These are phyloP conservation scores for Pomatorhinus ruficollis DNA, from an alignment of 2,113 vertebrate genomes.

Conservation along the genomic window DNA sequence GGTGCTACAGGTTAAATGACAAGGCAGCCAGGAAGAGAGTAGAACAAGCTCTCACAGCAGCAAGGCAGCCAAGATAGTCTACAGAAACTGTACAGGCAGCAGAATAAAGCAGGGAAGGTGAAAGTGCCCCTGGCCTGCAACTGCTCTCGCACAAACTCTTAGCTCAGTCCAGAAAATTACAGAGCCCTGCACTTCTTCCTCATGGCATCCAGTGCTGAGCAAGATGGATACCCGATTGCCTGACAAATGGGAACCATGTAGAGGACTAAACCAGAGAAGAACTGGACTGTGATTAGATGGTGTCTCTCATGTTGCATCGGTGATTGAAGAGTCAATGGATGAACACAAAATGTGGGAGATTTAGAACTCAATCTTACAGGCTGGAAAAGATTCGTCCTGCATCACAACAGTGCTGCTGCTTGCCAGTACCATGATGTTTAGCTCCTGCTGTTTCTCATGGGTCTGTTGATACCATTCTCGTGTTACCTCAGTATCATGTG, in stretches of 20 bases:
- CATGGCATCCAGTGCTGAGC: conserved; percentile 41
- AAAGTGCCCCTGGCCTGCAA: conserved; percentile 50
- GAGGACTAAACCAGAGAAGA: conserved; percentile 54
- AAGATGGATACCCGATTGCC: conserved; percentile 31
- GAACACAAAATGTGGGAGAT: conserved; percentile 46
- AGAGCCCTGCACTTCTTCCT: conserved; percentile 34
- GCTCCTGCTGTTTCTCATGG: conserved; percentile 95
- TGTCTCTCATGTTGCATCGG: conserved; percentile 50
- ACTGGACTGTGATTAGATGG: conserved; percentile 57
- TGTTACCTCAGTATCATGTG: conserved; percentile 96
- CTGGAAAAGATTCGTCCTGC: conserved; percentile 98
- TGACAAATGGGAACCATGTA: conserved; percentile 56
- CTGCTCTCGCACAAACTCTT: conserved; percentile 48
- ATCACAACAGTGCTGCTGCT: conserved; percentile 99
- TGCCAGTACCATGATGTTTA: conserved; percentile 96
- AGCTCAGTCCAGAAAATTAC: conserved; percentile 50
- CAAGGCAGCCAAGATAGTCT: conserved; percentile 52
- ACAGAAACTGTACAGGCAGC: conserved; percentile 38
- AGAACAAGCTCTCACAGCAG: conserved; percentile 33
- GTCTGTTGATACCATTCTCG: conserved; percentile 99
- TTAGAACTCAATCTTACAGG: conserved; percentile 99
- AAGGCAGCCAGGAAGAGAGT: conserved; percentile 38
- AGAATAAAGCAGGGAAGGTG: conserved; percentile 47
- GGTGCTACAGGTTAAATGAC: conserved; percentile 21
- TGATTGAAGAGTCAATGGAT: conserved; percentile 44